Base-by-base conservation (phyloP, 2,888 invertebrate genomes). In the Cheilosia scutellata region DNA sequence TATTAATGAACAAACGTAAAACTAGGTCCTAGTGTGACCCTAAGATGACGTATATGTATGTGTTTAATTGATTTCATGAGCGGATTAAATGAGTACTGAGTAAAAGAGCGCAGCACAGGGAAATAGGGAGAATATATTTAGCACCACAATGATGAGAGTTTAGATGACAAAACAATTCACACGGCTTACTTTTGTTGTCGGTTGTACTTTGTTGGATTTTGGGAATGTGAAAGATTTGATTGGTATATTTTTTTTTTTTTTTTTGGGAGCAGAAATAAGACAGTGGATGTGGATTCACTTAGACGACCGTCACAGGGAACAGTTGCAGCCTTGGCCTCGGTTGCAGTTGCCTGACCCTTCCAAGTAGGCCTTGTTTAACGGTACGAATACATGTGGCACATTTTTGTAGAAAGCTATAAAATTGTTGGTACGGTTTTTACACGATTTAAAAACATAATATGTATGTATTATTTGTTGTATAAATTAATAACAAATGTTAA, bases 321-420 rank as follows among this genome's bases (percentile, higher is more conserved):
- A 86, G 82, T 47, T 82, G 86, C 62, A 74, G 76, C 75, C 86
- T 82, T 44, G 86, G 62, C 82, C 62, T 86, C 68, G 86, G 86
- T 66, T 86, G 72, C 72, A 86, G 55, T 77, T 60, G 82, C 51
- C 87, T 77, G 70, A 82, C 74, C 31, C 77, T 74, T 70, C 87
- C 87, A 65, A 87, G 57, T 13, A 87, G 62, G 68, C 82, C 77
- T 65, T 87, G 77, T 70, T 71, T 82, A 49, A 70, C 87, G 82
- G 77, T 60, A 31, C 87, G 87, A 70, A 87, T 60, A 51, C 82
- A 78, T 65, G 62, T 78, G 72, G 82, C 77, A 62, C 82, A 87
- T 65, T 87, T 87, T 75, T 77, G 82, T 58, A 87, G 77, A 87
- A 87, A 87, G 87, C 87, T 87, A 87, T 82, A 87, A 82, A 74